Conservation (phyloP, 2,888 invertebrate genomes). For the Spodoptera littoralis region DNA sequence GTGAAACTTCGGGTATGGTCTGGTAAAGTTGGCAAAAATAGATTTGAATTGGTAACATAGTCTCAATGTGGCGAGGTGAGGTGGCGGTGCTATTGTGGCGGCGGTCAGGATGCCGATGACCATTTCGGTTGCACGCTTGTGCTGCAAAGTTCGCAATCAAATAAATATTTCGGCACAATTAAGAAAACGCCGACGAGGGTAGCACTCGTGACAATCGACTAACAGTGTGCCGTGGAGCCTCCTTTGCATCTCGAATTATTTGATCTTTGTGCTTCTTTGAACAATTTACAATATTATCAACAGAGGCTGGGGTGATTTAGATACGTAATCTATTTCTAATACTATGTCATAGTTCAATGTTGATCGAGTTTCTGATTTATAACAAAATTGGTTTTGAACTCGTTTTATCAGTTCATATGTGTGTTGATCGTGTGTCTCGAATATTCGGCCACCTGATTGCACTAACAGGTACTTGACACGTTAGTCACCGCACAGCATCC, state of each 20-base stretch:
- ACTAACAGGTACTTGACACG: slow-evolving; percentile 12
- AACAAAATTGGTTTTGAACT: neutral
- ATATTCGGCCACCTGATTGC: neutral
- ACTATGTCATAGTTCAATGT: neutral
- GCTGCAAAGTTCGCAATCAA: slow-evolving; percentile 87
- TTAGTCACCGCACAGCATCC: slow-evolving; percentile 35
- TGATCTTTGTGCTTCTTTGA: slow-evolving; percentile 21
- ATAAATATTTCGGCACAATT: slow-evolving; percentile 89
- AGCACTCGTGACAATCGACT: slow-evolving; percentile 86
- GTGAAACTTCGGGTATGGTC: slow-evolving; percentile 25
- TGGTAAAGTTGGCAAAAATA: slow-evolving; percentile 61
- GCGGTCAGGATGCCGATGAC: slow-evolving; percentile 84
- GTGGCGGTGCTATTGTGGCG: slow-evolving; percentile 78
- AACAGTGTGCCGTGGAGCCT: slow-evolving; percentile 73
- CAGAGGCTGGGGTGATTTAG: neutral
- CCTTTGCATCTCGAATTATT: slow-evolving; percentile 52
- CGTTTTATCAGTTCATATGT: neutral
- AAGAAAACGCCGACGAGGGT: slow-evolving; percentile 88
- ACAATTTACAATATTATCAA: neutral
- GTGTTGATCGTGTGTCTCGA: neutral
- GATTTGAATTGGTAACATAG: slow-evolving; percentile 71
- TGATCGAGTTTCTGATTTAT: neutral
- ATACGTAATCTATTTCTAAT: neutral
- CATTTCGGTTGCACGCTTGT: slow-evolving; percentile 86
- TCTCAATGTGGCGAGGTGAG: slow-evolving; percentile 62